Base-by-base conservation (phyloP, 2,113 vertebrate species). In the Trogon surrucura region DNA sequence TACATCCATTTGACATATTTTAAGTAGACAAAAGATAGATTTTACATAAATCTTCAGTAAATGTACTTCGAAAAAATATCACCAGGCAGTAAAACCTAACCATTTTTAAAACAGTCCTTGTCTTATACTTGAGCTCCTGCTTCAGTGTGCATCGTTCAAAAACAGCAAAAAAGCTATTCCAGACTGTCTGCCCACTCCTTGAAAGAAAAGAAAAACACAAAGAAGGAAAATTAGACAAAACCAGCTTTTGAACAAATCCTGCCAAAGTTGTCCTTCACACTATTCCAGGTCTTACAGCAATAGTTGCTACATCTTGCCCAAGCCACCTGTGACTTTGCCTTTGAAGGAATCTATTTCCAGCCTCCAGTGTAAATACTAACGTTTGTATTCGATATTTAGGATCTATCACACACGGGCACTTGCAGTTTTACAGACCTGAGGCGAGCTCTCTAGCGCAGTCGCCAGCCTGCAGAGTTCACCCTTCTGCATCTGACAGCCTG, bases 21-120 rank as follows among this genome's bases (percentile, higher is more conserved):
- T 93, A 96, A 96, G 93, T 80, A 96, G 96, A 89, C 93, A 94
- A 96, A 96, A 91, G 86, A 96, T 92, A 95, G 96, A 97, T 97
- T 97, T 94, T 95, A 92, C 96, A 96, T 97, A 97, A 95, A 96
- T 97, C 93, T 95, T 88, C 73, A 61, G 66, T 88, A 96, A 94
- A 96, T 91, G 93, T 96, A 87, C 64, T 96, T 93, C 0, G 1
- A 93, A 95, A 95, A 96, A 93, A 80, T 89, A 93, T 83, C 80
- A 83, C 66, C 53, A 91, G 57, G 61, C 95, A 94, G 73, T 84
- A 91, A 88, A 93, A 82, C 69, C 57, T 90, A 83, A 83, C 75
- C 88, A 36, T 85, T 95, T 89, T 56, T 58, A 94, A 95, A 95
- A 70, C 64, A 85, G 84, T 69, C 91, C 87, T 79, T 96, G 84